These are phyloP conservation scores for Trissolcus brochymenae DNA, from an alignment of 2,888 invertebrate genomes.

Conservation along the genomic window DNA sequence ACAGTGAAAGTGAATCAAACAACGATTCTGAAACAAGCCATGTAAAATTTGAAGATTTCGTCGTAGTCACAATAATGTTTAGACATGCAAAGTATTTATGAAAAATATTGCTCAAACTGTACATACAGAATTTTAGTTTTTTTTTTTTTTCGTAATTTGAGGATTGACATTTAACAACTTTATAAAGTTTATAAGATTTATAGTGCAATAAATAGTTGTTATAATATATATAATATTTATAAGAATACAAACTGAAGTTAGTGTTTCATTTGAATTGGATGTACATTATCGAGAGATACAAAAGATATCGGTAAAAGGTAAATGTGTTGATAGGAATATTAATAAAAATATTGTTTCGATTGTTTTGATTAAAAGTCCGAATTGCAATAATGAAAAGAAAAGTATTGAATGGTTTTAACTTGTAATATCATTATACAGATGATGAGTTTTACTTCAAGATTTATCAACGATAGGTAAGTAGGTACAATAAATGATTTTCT, in stretches of 20 bases:
- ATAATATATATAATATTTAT: slow-evolving; percentile 7
- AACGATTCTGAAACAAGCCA: slow-evolving; percentile 17
- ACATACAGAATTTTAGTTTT: slow-evolving; percentile 8
- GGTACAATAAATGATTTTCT: slow-evolving; percentile 5
- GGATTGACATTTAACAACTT: not conserved
- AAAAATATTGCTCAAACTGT: slow-evolving; percentile 24
- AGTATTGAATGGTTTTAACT: too few species aligned
- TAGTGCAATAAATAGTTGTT: not conserved
- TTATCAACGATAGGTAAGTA: slow-evolving; percentile 28
- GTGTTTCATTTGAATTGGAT: not conserved
- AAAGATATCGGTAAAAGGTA: not conserved
- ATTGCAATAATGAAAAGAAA: too few species aligned
- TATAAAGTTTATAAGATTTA: not conserved
- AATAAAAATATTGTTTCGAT: not conserved
- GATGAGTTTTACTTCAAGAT: not conserved
- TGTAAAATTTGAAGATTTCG: slow-evolving; percentile 20
- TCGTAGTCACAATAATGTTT: slow-evolving; percentile 9
- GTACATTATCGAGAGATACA: not conserved
- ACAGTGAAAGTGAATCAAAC: slow-evolving; percentile 35
- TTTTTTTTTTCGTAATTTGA: not conserved
- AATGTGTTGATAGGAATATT: not conserved
- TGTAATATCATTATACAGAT: not conserved
- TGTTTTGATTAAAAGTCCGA: not conserved
- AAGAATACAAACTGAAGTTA: not conserved
- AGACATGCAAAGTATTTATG: slow-evolving; percentile 10